Conservation (phyloP, 2,797 vertebrate species). For the Halcyon chelicuti region DNA sequence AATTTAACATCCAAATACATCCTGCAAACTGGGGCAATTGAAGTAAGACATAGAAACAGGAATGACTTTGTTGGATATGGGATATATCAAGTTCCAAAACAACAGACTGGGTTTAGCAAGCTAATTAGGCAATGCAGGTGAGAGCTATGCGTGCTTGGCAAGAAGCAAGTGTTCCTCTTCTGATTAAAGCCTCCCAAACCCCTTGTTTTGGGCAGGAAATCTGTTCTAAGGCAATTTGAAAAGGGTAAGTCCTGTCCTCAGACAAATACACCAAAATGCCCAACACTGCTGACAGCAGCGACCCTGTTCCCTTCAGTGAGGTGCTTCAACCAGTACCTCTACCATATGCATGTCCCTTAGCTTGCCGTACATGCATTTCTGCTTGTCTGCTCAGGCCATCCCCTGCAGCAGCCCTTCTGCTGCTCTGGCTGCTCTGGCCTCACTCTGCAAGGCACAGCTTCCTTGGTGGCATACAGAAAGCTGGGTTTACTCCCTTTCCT, state of each 20-base stretch:
- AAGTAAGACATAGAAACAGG: constrained; percentile 19
- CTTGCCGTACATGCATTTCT: accelerated
- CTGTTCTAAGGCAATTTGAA: not conserved
- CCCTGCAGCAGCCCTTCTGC: not conserved
- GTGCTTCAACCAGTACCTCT: not conserved
- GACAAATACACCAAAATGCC: not conserved
- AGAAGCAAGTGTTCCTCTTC: not conserved
- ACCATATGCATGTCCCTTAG: not conserved
- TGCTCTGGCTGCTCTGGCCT: not conserved
- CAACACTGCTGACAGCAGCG: not conserved
- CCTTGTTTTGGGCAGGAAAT: not conserved
- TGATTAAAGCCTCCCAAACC: not conserved
- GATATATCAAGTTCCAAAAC: constrained; percentile 3
- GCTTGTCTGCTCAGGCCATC: accelerated
- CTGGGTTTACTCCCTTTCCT: not conserved
- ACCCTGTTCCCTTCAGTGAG: not conserved
- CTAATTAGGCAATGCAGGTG: not conserved
- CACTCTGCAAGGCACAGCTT: not conserved
- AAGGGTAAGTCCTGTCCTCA: not conserved
- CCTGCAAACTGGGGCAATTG: constrained; percentile 21
- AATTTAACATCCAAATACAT: constrained; percentile 45
- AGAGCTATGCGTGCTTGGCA: not conserved
- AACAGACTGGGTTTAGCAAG: not conserved
- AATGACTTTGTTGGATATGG: not conserved
- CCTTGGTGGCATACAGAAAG: not conserved